Conservation (phyloP, 37 sponge, comb jelly and placozoan species). For the Dysidea cf. avara region DNA sequence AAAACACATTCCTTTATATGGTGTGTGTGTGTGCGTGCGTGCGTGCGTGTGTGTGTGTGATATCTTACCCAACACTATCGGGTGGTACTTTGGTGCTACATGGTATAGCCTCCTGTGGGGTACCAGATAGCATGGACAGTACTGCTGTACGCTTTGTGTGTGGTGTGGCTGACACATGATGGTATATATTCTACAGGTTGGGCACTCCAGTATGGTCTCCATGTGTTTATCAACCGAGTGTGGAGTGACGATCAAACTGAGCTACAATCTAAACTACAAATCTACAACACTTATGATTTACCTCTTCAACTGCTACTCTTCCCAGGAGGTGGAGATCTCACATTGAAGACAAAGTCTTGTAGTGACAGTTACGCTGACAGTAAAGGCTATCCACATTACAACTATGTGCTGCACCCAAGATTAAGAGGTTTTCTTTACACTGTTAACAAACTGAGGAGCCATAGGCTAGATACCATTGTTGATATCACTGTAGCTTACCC, state of each 20-base stretch:
- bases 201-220: conserved; percentile 39
- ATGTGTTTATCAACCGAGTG: conserved; percentile 59
- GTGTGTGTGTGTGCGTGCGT: conserved; percentile 31
- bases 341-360: conserved; percentile 32
- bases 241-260: conserved; percentile 73
- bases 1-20: conserved; percentile 52
- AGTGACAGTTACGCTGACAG: conserved; percentile 67
- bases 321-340: conserved; percentile 81
- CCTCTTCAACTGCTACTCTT: conserved; percentile 78
- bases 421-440: conserved; percentile 67
- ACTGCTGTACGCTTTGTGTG: background rate
- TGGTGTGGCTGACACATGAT: background rate
- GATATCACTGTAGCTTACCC: conserved; percentile 86
- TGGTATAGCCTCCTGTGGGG: background rate
- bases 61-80: background rate
- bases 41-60: background rate
- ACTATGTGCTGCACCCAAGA: conserved; percentile 79
- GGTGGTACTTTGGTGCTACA: background rate
- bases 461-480: conserved; percentile 67
- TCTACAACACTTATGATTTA: conserved; percentile 43
- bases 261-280: conserved; percentile 57
- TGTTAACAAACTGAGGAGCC: conserved; percentile 51
- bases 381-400: conserved; percentile 62
- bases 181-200: conserved; percentile 38
- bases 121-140: background rate